Conservation (phyloP, 2,888 invertebrate genomes). For the Philereme transversata region DNA sequence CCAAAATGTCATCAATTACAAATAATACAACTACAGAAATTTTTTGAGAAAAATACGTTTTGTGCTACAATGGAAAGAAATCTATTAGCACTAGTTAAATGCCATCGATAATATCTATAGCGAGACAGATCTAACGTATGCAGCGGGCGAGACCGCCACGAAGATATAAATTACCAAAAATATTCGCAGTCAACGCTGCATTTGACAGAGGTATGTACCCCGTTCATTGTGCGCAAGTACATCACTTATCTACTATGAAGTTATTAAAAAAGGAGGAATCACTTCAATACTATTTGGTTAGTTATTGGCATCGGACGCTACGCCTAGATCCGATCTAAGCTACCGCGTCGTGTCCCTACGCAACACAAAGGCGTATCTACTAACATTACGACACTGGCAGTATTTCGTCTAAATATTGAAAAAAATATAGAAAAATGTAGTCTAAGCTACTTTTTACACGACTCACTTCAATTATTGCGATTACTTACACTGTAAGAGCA, state of each 20-base stretch:
- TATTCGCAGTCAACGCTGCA: slow-evolving; percentile 71
- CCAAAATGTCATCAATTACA: slow-evolving; percentile 55
- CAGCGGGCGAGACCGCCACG: slow-evolving; percentile 38
- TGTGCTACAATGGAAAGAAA: slow-evolving; percentile 70
- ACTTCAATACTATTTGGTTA: slow-evolving; percentile 76
- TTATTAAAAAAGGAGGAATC: slow-evolving; percentile 69
- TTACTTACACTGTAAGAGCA: slow-evolving; percentile 67
- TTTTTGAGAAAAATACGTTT: slow-evolving; percentile 62
- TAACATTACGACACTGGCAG: slow-evolving; percentile 64
- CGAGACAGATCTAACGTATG: slow-evolving; percentile 52
- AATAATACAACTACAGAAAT: slow-evolving; percentile 62
- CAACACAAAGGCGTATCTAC: slow-evolving; percentile 40
- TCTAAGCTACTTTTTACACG: slow-evolving; percentile 78
- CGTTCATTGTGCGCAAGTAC: slow-evolving; percentile 72
- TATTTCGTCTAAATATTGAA: slow-evolving; percentile 79
- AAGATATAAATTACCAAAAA: slow-evolving; percentile 76
- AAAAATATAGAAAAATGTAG: slow-evolving; percentile 75
- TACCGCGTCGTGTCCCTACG: slow-evolving; percentile 25
- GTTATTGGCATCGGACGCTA: slow-evolving; percentile 76
- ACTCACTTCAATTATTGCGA: slow-evolving; percentile 78
- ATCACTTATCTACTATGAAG: slow-evolving; percentile 73
- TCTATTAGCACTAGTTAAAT: slow-evolving; percentile 73
- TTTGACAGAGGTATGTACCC: slow-evolving; percentile 44
- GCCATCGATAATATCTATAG: slow-evolving; percentile 65
- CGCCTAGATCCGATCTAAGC: slow-evolving; percentile 56